Evolutionary conservation across 2,797 vertebrate genomes (phyloP).

Genomic region (Sebastes jordani): DNA sequence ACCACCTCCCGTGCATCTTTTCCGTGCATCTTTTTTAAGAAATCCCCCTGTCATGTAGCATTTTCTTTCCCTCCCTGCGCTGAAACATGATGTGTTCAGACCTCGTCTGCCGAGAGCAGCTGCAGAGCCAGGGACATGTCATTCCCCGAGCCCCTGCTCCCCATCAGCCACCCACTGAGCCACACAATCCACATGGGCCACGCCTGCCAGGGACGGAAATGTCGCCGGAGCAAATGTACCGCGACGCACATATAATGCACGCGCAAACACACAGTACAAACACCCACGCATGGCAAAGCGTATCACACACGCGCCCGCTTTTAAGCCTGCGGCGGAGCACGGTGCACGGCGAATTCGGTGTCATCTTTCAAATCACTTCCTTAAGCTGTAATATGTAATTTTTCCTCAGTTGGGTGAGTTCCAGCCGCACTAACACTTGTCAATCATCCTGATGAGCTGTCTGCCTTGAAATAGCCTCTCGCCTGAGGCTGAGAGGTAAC

Average conservation of each 20-base stretch:
- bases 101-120: conserved; percentile 64
- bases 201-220: conserved; percentile 45
- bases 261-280: conserved; percentile 3
- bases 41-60: conserved; percentile 16
- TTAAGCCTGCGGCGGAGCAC: conserved; percentile 2
- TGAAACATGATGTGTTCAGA: conserved; percentile 16
- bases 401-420: conserved; percentile 28
- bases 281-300: conserved; percentile 17
- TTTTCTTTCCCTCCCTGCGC: conserved; percentile 2
- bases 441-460: conserved; percentile 66
- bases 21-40: conserved; percentile 31
- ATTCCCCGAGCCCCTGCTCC: conserved; percentile 42
- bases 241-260: conserved; percentile 16
- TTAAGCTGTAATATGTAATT: conserved; percentile 42
- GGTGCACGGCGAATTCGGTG: background rate
- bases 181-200: conserved; percentile 37
- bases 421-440: conserved; percentile 29
- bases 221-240: conserved; percentile 36
- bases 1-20: background rate
- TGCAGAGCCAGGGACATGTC: conserved; percentile 47
- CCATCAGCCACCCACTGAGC: conserved; percentile 70
- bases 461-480: conserved; percentile 31
- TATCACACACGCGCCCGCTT: conserved; percentile 9
- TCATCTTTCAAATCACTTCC: conserved; percentile 53
- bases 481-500: conserved; percentile 29